Percentiles rank a stretch among this genome's conserved stretches.
These are phyloP conservation scores for Liposcelis brunnea DNA, from an alignment of 2,888 invertebrate species.

Conservation along the genomic window DNA sequence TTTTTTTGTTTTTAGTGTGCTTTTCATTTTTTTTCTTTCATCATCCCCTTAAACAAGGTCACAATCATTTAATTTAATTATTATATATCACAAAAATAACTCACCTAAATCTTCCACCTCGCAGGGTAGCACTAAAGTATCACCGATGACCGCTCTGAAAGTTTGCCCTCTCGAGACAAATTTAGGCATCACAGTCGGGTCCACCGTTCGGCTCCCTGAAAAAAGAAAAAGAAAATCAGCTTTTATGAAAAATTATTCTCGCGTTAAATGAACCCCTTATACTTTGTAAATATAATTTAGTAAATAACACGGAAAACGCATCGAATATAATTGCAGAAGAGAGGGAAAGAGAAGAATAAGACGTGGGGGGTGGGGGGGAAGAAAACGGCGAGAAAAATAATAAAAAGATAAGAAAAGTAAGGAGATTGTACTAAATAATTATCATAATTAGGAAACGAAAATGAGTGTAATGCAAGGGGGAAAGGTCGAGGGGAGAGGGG, in stretches of 20 bases:
- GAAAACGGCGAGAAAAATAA: neutral
- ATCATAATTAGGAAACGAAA: constrained; percentile 2
- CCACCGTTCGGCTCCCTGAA: constrained; percentile 12
- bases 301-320: neutral
- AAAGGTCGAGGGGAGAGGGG: neutral
- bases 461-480: neutral
- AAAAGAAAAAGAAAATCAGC: neutral
- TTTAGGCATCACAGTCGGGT: constrained; percentile 34
- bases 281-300: neutral
- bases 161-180: constrained; percentile 59
- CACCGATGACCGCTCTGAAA: constrained; percentile 59
- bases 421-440: neutral
- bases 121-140: constrained; percentile 58
- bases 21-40: too few relatives aligned
- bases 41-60: too few relatives aligned
- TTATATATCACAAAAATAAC: constrained; percentile 19
- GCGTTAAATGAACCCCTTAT: neutral
- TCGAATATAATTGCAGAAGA: too few relatives aligned
- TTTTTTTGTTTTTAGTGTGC: too few relatives aligned
- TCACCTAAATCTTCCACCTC: constrained; percentile 66
- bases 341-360: neutral
- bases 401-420: neutral
- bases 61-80: too few relatives aligned
- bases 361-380: neutral
- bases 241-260: neutral